Evolutionary conservation across 2,113 vertebrate species (phyloP).

Genomic region (Oryctolagus cuniculus): mOryCun1.1 NC_091434.1:159137501-159138000

Average conservation of each 20-base stretch:
- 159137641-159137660: not conserved
- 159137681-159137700: constrained; percentile 5
- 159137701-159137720: not conserved
- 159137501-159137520: not conserved
- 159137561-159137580: not conserved
- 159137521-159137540: not conserved
- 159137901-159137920: not conserved
- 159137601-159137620: not conserved
- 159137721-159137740: not conserved
- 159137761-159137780: not conserved
- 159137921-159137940: not conserved
- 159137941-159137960: not conserved
- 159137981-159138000: not conserved
- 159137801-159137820: not conserved
- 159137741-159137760: not conserved
- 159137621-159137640: not conserved
- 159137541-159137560: not conserved
- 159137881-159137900: not conserved
- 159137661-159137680: not conserved
- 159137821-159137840: not conserved
- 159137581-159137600: not conserved
- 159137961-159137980: not conserved
- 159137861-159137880: not conserved
- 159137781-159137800: not conserved
- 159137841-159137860: not conserved